Percentiles rank a stretch among this genome's conserved stretches.
phyloP scores from a whole-genome alignment of 2,113 vertebrate species.

The Colinus virginianus region DNA sequence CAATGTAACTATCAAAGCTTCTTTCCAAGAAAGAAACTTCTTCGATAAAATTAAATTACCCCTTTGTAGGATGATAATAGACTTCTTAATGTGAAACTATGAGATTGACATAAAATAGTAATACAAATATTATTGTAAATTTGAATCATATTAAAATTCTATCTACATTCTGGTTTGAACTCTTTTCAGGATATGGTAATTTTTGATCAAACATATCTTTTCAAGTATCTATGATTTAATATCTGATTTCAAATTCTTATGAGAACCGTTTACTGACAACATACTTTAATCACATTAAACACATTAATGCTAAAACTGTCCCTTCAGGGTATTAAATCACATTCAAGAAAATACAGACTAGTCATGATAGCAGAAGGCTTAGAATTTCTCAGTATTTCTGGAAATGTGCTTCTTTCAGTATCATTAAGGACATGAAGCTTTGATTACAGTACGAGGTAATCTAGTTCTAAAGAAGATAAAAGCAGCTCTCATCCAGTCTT shows the following conservation, averaged over 20 bases:
- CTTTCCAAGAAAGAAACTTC: conserved; percentile 2
- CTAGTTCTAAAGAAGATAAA: not conserved
- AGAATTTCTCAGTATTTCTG: not conserved
- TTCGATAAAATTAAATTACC: conserved; percentile 40
- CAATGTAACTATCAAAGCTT: conserved; percentile 7
- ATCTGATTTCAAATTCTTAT: not conserved
- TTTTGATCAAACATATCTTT: not conserved
- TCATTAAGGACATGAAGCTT: not conserved
- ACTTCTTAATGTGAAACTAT: not conserved
- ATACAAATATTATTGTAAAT: not conserved
- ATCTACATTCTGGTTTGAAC: not conserved
- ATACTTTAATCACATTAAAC: not conserved
- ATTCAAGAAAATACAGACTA: not conserved
- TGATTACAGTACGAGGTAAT: not conserved
- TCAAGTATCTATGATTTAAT: not conserved
- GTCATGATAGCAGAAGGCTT: not conserved
- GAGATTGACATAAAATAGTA: not conserved
- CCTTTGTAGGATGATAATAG: not conserved
- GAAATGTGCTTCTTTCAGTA: not conserved
- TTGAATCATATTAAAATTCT: not conserved
- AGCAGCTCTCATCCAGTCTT: not conserved
- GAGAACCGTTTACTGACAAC: not conserved
- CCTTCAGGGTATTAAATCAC: not conserved
- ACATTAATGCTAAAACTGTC: not conserved
- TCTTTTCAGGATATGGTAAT: not conserved